Percentiles rank a stretch among this genome's conserved stretches.
Evolutionary conservation across 2,888 invertebrate genomes (phyloP).

Genomic region (Synergus umbraculus): DNA sequence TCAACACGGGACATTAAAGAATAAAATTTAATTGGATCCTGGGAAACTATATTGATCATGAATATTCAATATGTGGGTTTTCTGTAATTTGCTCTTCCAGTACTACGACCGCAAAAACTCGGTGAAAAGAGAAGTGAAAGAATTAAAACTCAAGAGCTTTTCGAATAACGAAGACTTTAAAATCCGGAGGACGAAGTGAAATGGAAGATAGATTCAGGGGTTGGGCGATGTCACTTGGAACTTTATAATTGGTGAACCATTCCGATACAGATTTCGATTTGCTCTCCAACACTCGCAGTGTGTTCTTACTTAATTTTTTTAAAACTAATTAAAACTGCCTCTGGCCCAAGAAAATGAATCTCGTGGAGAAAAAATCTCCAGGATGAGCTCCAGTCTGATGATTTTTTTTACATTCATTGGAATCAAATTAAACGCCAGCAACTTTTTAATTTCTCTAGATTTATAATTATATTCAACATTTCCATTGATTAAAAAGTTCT

Average conservation of each 20-base stretch:
- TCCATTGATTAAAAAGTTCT: neutral
- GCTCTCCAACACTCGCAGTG: neutral
- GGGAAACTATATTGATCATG: neutral
- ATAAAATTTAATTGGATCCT: neutral
- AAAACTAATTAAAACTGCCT: conserved; percentile 9
- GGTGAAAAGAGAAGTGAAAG: neutral
- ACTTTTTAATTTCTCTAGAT: no score
- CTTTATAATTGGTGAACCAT: conserved; percentile 24
- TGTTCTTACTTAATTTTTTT: neutral
- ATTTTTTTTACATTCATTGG: no score
- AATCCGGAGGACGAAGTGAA: neutral
- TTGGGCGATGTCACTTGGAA: conserved; percentile 28
- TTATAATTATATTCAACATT: neutral
- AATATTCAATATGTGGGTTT: neutral
- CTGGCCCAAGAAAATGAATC: conserved; percentile 1
- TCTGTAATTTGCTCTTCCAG: neutral
- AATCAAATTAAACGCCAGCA: no score
- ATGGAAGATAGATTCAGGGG: neutral
- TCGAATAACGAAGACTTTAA: neutral
- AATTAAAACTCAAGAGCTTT: conserved; percentile 25
- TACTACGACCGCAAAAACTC: neutral
- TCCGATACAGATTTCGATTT: conserved; percentile 18
- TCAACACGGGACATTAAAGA: neutral
- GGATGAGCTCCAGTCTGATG: no score
- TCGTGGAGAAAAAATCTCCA: neutral